Percentiles rank a stretch among this genome's conserved stretches.
Conservation (phyloP, 2,888 invertebrate genomes). For the Rhagonycha lutea region DNA sequence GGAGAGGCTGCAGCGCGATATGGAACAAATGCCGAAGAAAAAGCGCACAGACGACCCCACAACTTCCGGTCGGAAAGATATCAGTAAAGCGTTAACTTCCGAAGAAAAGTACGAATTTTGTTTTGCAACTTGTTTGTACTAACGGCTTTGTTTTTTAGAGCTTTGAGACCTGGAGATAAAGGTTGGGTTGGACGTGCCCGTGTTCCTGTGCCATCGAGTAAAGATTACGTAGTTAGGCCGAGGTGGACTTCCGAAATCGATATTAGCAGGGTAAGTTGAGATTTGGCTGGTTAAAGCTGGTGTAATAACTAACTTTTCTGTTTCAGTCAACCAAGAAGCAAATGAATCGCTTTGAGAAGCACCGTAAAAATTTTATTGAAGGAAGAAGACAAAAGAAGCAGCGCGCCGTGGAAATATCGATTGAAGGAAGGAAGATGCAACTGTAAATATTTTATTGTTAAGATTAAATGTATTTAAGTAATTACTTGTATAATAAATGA, state of each 20-base stretch:
- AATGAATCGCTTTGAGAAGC: constrained; percentile 88
- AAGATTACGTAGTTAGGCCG: constrained; percentile 95
- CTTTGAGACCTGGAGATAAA: constrained; percentile 88
- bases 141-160: constrained; percentile 53
- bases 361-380: constrained; percentile 89
- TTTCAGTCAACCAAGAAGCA: constrained; percentile 77
- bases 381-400: constrained; percentile 79
- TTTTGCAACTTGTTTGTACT: not conserved
- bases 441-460: not conserved
- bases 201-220: constrained; percentile 92
- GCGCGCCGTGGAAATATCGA: constrained; percentile 91
- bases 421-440: constrained; percentile 93
- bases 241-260: constrained; percentile 89
- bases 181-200: constrained; percentile 95
- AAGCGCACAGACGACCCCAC: constrained; percentile 58
- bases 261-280: constrained; percentile 71
- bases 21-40: constrained; percentile 77
- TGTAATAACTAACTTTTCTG: not conserved
- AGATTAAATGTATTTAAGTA: not conserved
- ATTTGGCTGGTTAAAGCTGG: not conserved
- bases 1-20: constrained; percentile 90
- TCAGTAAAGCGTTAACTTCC: constrained; percentile 64
- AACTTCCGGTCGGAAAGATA: constrained; percentile 60
- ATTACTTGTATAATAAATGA: not conserved
- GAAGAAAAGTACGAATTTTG: constrained; percentile 61